Conservation (phyloP, 2,113 vertebrate genomes). For the Periophthalmus modestus region DNA sequence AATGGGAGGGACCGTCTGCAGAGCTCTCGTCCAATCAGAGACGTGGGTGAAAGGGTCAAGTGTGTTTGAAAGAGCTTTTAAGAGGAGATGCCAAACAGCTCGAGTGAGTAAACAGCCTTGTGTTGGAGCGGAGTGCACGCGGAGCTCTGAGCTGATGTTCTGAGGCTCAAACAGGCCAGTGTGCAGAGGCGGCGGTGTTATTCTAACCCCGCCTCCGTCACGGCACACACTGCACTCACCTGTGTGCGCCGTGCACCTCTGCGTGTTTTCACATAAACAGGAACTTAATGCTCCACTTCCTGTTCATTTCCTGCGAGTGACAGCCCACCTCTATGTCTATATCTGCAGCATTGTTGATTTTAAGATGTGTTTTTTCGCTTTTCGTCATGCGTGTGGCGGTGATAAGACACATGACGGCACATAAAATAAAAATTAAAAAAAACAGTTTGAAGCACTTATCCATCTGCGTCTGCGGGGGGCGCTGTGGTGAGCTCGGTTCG, state of each 20-base stretch:
- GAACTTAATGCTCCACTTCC: conserved; percentile 72
- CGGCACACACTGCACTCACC: conserved; percentile 34
- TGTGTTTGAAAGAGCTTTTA: conserved; percentile 59
- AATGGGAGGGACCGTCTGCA: neutral
- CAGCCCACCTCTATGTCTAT: conserved; percentile 44
- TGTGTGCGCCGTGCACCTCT: conserved; percentile 21
- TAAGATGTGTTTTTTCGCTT: conserved; percentile 40
- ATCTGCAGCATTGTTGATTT: conserved; percentile 47
- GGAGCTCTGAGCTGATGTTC: conserved; percentile 28
- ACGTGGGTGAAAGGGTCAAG: conserved; percentile 55
- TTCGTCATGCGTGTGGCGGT: conserved; percentile 16
- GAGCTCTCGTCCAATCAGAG: conserved; percentile 9
- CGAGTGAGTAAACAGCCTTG: conserved; percentile 41
- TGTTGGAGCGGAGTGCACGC: conserved; percentile 22
- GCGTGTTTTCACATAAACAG: conserved; percentile 66
- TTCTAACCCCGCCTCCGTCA: conserved; percentile 57
- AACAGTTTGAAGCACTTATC: conserved; percentile 2
- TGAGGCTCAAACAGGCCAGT: conserved; percentile 31
- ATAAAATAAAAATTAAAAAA: no score
- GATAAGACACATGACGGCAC: conserved; percentile 18
- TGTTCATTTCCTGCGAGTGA: conserved; percentile 58
- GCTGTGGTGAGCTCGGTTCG: no score
- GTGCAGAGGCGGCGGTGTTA: conserved; percentile 46
- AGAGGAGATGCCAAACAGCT: conserved; percentile 50
- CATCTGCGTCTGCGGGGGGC: neutral